A percentile compares a stretch with the other conserved stretches of the same genome.
These are phyloP conservation scores for Solen grandis DNA, from an alignment of 1,140 invertebrate species.

Conservation along the genomic window DNA sequence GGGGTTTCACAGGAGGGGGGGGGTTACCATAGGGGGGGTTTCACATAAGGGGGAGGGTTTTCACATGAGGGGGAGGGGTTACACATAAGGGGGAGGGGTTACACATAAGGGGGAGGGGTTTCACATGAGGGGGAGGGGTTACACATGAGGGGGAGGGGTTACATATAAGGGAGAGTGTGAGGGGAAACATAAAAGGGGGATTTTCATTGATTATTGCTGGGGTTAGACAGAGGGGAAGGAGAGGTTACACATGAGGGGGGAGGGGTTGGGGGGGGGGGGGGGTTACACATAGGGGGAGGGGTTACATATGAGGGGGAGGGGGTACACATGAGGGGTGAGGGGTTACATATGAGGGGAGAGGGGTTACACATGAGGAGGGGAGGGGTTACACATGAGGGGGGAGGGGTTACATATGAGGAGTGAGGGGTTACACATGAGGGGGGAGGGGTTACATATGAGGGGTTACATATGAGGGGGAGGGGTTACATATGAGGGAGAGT, in stretches of 20 bases:
- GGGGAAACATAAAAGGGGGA: constrained; percentile 59
- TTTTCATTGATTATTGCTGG: constrained; percentile 76
- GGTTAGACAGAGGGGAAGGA: constrained; percentile 74
- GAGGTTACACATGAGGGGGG: constrained; percentile 25
- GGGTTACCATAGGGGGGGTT: not conserved
- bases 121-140: not conserved
- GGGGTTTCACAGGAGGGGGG: no score
- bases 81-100: not conserved
- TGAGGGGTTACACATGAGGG: not conserved
- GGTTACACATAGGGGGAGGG: not conserved
- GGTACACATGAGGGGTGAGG: not conserved
- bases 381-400: not conserved
- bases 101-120: not conserved
- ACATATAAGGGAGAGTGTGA: constrained; percentile 32
- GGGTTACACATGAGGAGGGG: not conserved
- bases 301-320: not conserved
- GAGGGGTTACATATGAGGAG: not conserved
- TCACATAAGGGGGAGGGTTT: not conserved
- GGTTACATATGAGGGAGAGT: not conserved
- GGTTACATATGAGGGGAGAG: not conserved
- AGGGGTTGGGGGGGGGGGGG: not conserved
- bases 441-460: not conserved
- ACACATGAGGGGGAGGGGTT: constrained; percentile 13
- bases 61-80: not conserved
- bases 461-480: not conserved